phyloP scores from a whole-genome alignment of 2,888 invertebrate species.

The Eilema sororculum region DNA sequence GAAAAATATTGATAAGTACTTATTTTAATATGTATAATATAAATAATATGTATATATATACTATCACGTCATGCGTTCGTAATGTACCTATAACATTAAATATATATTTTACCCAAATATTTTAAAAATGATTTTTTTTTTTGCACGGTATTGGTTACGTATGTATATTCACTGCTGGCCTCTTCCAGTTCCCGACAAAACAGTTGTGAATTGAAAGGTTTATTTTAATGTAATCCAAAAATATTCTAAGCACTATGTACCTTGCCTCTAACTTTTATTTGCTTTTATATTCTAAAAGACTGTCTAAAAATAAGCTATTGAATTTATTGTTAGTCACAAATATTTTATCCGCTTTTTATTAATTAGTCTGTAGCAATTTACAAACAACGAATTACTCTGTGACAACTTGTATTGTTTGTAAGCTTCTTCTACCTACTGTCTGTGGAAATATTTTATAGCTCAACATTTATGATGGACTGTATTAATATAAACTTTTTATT shows the following conservation, averaged over 20 bases:
- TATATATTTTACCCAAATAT: conserved; percentile 1
- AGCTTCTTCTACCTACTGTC: conserved; percentile 49
- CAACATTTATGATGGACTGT: conserved; percentile 55
- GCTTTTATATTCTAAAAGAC: conserved; percentile 82
- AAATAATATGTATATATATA: neutral
- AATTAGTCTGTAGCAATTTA: conserved; percentile 74
- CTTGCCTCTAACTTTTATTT: conserved; percentile 62
- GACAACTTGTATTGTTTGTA: conserved; percentile 65
- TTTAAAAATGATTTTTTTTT: conserved; percentile 23
- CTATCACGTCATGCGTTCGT: neutral
- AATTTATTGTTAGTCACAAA: conserved; percentile 85
- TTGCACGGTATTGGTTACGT: neutral
- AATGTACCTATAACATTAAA: conserved; percentile 1
- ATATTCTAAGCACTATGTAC: conserved; percentile 50
- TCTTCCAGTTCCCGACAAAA: neutral
- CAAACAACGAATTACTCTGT: conserved; percentile 83
- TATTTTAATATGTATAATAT: too few species aligned
- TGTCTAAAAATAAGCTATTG: conserved; percentile 84
- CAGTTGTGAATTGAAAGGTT: conserved; percentile 16
- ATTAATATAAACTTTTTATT: conserved; percentile 35
- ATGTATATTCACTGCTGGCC: conserved; percentile 8
- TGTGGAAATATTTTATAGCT: conserved; percentile 55
- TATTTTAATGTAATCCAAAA: conserved; percentile 35
- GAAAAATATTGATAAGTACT: conserved; percentile 1
- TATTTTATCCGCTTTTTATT: conserved; percentile 73